Conservation (phyloP, 2,797 vertebrate species). For the Diglossa cyanea region DNA sequence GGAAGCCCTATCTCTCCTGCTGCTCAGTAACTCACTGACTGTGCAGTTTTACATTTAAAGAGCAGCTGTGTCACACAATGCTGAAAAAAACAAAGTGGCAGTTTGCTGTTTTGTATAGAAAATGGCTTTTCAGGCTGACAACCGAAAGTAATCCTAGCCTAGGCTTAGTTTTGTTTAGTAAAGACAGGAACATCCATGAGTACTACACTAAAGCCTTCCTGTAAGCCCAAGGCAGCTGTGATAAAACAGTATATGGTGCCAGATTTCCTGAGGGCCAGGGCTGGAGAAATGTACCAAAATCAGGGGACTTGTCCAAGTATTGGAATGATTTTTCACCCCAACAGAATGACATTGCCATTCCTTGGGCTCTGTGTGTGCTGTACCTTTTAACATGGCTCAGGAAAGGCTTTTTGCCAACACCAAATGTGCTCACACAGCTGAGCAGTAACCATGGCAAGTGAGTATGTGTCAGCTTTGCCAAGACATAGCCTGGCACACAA, state of each 20-base stretch:
- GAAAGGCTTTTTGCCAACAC: conserved; percentile 12
- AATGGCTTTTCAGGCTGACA: conserved; percentile 55
- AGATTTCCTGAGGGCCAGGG: not conserved
- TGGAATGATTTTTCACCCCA: not conserved
- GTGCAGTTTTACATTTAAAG: conserved; percentile 49
- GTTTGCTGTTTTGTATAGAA: conserved; percentile 64
- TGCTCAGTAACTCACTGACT: conserved; percentile 38
- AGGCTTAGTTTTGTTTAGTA: conserved; percentile 57
- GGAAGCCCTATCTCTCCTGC: not conserved
- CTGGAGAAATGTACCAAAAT: not conserved
- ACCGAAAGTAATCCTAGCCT: conserved; percentile 44
- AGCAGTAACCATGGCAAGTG: conserved; percentile 1
- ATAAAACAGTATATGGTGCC: not conserved
- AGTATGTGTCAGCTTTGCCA: not conserved
- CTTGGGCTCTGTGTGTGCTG: not conserved
- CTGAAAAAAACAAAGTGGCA: conserved; percentile 13
- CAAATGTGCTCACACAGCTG: not conserved
- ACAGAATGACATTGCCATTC: not conserved
- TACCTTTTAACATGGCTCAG: not conserved
- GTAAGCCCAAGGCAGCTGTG: not conserved
- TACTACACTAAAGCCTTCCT: conserved; percentile 47
- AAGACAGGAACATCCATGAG: conserved; percentile 53
- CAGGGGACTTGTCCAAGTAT: not conserved
- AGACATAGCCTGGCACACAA: not conserved
- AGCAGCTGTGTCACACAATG: not conserved